A percentile compares a stretch with the other conserved stretches of the same genome.
These are phyloP conservation scores for Disparrhopalites patrizii DNA, from an alignment of 2,888 invertebrate species.

Conservation along the genomic window DNA sequence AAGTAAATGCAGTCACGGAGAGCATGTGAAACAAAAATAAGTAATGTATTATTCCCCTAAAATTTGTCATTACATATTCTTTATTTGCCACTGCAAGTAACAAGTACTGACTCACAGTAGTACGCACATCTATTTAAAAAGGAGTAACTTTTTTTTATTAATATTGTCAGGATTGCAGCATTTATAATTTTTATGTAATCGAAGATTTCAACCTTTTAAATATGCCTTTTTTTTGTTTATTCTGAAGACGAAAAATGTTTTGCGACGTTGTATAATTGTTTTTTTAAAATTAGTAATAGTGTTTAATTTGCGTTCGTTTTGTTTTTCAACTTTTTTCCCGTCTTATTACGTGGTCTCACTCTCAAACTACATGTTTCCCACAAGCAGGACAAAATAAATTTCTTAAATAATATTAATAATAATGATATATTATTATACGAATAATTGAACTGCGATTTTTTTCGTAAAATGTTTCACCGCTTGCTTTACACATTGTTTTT, in stretches of 20 bases:
- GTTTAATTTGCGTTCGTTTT: background rate
- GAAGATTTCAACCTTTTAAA: background rate
- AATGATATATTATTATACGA: no score
- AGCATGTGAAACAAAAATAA: background rate
- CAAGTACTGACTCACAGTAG: background rate
- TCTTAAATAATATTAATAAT: no score
- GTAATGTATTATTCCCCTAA: background rate
- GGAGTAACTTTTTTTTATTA: background rate
- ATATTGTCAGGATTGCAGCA: conserved; percentile 26
- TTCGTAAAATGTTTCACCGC: background rate
- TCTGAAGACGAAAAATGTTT: background rate
- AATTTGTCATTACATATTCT: no score
- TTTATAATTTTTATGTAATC: conserved; percentile 5
- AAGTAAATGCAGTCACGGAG: background rate
- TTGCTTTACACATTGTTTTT: background rate
- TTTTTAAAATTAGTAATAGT: background rate
- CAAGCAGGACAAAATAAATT: conserved; percentile 4
- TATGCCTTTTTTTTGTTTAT: background rate
- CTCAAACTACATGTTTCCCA: conserved; percentile 2
- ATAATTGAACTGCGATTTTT: no score
- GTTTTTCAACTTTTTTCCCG: background rate
- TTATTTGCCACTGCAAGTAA: background rate
- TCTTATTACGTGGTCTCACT: background rate
- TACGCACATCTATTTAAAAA: conserved; percentile 1
- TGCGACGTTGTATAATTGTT: background rate